Evolutionary conservation across 2,888 invertebrate genomes (phyloP).

Genomic region (Biston betularia): DNA sequence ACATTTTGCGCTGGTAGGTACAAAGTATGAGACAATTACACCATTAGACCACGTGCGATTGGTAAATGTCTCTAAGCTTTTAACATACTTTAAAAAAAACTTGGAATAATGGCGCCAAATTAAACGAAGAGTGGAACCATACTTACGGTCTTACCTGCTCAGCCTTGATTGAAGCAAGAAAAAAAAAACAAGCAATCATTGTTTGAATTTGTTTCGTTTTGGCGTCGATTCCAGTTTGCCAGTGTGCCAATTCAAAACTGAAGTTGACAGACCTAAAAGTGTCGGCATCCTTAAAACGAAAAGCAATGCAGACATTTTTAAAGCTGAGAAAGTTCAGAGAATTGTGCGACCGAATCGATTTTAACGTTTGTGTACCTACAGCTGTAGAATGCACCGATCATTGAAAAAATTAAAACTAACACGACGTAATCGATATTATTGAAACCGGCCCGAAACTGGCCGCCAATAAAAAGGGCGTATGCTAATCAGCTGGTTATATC

Average conservation of each 20-base stretch:
- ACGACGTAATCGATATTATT: slow-evolving; percentile 37
- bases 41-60: too few species aligned
- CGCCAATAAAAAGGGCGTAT: slow-evolving; percentile 42
- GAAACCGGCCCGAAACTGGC: slow-evolving; percentile 26
- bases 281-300: neutral
- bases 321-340: neutral
- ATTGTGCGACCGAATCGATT: neutral
- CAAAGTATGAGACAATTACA: too few species aligned
- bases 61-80: too few species aligned
- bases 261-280: slow-evolving; percentile 1
- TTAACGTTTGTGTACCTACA: neutral
- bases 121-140: slow-evolving; percentile 41
- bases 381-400: slow-evolving; percentile 12
- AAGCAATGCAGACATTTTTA: neutral
- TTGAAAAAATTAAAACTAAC: slow-evolving; percentile 17
- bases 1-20: neutral
- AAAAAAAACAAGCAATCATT: slow-evolving; percentile 18
- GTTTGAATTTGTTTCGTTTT: neutral
- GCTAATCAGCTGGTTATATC: slow-evolving; percentile 41
- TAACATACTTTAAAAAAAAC: slow-evolving; percentile 29
- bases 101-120: slow-evolving; percentile 80
- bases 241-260: neutral
- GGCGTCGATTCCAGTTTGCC: neutral
- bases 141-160: slow-evolving; percentile 63
- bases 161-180: slow-evolving; percentile 38